A percentile compares a stretch with the other conserved stretches of the same genome.
Conservation (phyloP, 2,113 vertebrate species). For the Heterotilapia buettikoferi region DNA sequence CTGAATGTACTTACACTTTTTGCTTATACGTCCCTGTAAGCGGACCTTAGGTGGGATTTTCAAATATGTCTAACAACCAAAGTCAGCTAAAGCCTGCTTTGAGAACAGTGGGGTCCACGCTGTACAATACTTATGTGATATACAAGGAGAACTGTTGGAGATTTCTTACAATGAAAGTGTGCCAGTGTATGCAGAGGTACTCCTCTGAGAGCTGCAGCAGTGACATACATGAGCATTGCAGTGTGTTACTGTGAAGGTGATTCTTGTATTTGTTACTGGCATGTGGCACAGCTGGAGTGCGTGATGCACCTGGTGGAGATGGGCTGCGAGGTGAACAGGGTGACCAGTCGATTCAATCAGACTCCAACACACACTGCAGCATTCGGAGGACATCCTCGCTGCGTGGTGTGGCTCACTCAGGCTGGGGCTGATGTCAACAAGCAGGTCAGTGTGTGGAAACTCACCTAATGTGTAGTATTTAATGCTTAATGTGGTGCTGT, state of each 20-base stretch:
- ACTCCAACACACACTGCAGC: constrained; percentile 91
- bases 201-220: neutral
- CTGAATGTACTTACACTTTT: accelerated
- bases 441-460: constrained; percentile 73
- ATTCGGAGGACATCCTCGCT: constrained; percentile 91
- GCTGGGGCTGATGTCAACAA: constrained; percentile 90
- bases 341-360: constrained; percentile 86
- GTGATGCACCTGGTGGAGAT: constrained; percentile 85
- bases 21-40: neutral
- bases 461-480: neutral
- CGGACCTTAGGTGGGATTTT: neutral
- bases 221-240: accelerated
- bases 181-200: neutral
- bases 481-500: neutral
- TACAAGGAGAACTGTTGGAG: neutral
- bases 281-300: constrained; percentile 85
- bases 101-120: neutral
- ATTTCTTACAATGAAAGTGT: neutral
- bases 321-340: constrained; percentile 85
- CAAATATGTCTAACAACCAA: neutral
- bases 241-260: neutral
- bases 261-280: neutral
- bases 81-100: neutral
- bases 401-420: constrained; percentile 89
- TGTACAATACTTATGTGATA: accelerated